These are phyloP conservation scores for Corythoichthys intestinalis DNA, from an alignment of 2,113 vertebrate species.

Conservation along the genomic window DNA sequence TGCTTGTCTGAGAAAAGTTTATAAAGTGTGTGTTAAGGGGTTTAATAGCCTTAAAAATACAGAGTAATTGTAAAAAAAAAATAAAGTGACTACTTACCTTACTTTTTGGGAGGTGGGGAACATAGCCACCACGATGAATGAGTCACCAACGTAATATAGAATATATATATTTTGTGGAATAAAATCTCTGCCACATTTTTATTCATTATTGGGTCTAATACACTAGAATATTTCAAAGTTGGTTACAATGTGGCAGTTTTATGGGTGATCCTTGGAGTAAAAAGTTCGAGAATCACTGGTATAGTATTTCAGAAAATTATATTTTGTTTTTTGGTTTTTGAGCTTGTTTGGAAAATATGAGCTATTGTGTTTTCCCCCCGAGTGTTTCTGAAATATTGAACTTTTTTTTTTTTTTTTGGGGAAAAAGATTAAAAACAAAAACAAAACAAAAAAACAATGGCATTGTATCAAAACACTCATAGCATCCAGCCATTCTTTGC, in stretches of 20 bases:
- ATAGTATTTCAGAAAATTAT: background rate
- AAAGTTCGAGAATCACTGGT: background rate
- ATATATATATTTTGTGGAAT: too few species aligned
- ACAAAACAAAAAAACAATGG: background rate
- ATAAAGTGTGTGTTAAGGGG: too few species aligned
- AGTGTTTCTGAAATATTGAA: background rate
- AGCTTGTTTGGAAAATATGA: background rate
- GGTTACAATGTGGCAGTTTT: background rate
- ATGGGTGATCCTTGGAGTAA: background rate
- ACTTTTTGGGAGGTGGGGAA: too few species aligned
- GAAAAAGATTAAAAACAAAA: background rate
- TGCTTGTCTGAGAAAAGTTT: too few species aligned
- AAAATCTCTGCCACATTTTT: too few species aligned
- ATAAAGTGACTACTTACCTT: too few species aligned
- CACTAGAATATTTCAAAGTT: background rate
- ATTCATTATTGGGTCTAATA: background rate
- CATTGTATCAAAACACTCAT: background rate
- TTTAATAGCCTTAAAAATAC: too few species aligned
- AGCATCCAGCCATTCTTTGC: background rate
- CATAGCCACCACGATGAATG: too few species aligned
- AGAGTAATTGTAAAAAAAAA: too few species aligned
- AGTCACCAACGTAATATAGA: too few species aligned
- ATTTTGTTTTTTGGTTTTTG: background rate
- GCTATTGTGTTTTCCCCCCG: background rate
- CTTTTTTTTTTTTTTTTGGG: too few species aligned